Percentiles rank a stretch among this genome's conserved stretches.
Evolutionary conservation across 2,888 invertebrate species (phyloP).

Genomic region (Argyra leucocephala): DNA sequence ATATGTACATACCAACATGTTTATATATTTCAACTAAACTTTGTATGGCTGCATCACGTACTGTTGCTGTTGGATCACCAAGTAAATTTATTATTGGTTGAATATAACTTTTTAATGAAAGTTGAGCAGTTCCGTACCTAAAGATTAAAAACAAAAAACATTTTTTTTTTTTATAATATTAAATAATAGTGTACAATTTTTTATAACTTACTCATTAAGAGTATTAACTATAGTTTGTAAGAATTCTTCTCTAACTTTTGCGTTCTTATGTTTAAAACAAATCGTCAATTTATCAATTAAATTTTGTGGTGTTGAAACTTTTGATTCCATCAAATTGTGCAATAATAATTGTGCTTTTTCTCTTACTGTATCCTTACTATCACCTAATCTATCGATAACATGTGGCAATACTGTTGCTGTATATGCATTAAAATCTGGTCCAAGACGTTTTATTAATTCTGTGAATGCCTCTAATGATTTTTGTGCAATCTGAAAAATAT

Average conservation of each 20-base stretch:
- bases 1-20: conserved; percentile 64
- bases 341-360: conserved; percentile 66
- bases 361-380: conserved; percentile 56
- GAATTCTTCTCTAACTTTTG: conserved; percentile 84
- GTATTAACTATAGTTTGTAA: conserved; percentile 71
- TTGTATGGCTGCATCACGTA: conserved; percentile 77
- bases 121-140: conserved; percentile 76
- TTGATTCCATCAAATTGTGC: conserved; percentile 62
- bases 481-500: conserved; percentile 67
- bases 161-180: not conserved
- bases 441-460: conserved; percentile 76
- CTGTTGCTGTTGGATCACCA: conserved; percentile 77
- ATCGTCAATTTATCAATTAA: conserved; percentile 62
- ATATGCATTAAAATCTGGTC: conserved; percentile 76
- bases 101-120: conserved; percentile 72
- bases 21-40: conserved; percentile 83
- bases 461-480: conserved; percentile 83
- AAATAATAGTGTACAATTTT: not conserved
- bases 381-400: conserved; percentile 66
- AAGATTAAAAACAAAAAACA: conserved; percentile 25
- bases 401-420: conserved; percentile 73
- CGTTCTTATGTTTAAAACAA: conserved; percentile 76
- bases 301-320: conserved; percentile 57
- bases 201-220: conserved; percentile 63
- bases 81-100: conserved; percentile 72